Evolutionary conservation across 2,797 vertebrate species (phyloP).

Genomic region (Eidolon dupreanum): DNA sequence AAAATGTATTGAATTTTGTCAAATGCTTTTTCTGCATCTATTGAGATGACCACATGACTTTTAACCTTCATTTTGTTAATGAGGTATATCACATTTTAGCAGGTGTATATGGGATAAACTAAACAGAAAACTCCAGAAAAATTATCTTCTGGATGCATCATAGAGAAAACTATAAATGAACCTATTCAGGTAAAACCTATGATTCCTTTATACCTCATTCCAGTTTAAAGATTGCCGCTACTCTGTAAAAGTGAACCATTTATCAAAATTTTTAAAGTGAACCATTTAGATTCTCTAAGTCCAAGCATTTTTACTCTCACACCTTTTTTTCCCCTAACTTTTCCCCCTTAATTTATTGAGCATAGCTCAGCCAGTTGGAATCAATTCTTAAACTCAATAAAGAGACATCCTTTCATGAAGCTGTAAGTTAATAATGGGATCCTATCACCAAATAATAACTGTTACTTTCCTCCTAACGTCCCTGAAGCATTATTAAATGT

Average conservation of each 20-base stretch:
- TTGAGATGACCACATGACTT: neutral
- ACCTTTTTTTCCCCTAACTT: neutral
- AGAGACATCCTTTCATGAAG: constrained; percentile 30
- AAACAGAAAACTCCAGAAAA: neutral
- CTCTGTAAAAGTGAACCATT: neutral
- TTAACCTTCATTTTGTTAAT: neutral
- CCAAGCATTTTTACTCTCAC: neutral
- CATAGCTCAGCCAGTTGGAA: neutral
- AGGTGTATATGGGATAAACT: neutral
- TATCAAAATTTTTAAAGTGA: neutral
- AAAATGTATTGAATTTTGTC: neutral
- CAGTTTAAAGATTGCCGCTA: neutral
- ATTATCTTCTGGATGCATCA: neutral
- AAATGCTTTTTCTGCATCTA: neutral
- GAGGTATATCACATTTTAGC: neutral
- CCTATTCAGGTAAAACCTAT: neutral
- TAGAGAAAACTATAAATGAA: neutral
- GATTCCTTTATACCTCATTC: neutral
- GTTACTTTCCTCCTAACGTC: constrained; percentile 60
- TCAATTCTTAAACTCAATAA: constrained; percentile 33
- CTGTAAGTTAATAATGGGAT: constrained; percentile 66
- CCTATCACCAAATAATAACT: constrained; percentile 50
- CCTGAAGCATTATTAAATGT: constrained; percentile 66
- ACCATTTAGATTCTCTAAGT: neutral
- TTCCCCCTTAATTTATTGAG: neutral